Evolutionary conservation across 2,888 invertebrate species (phyloP).

Genomic region (Empis livida): DNA sequence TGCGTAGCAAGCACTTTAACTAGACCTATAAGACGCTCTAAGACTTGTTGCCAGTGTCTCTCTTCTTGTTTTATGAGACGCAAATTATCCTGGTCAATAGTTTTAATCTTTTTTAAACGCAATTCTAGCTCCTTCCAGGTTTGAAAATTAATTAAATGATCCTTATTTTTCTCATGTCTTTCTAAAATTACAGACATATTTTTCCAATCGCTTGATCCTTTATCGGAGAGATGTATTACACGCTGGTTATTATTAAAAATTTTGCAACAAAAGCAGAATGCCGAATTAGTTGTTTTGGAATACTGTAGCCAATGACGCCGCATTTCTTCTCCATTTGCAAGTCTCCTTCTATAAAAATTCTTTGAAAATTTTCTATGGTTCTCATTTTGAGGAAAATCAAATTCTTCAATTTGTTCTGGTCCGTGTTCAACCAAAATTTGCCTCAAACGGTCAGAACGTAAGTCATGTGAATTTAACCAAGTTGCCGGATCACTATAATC

Average conservation of each 20-base stretch:
- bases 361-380: not conserved
- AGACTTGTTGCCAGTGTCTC: not conserved
- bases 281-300: not conserved
- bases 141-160: not conserved
- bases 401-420: not conserved
- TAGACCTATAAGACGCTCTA: not conserved
- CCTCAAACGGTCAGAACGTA: not conserved
- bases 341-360: not conserved
- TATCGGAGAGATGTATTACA: not conserved
- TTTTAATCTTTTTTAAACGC: not conserved
- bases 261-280: not conserved
- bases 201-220: not conserved
- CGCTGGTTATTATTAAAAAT: not conserved
- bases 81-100: not conserved
- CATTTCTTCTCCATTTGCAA: not conserved
- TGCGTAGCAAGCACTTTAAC: not conserved
- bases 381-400: not conserved
- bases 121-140: not conserved
- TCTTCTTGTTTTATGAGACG: not conserved
- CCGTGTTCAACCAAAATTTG: not conserved
- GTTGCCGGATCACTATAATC: not conserved
- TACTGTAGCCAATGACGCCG: not conserved
- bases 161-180: not conserved
- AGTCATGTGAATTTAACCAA: not conserved
- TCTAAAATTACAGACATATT: not conserved